Evolutionary conservation across 2,797 vertebrate genomes (phyloP).

Genomic region (Cyprinodon diabolis): DNA sequence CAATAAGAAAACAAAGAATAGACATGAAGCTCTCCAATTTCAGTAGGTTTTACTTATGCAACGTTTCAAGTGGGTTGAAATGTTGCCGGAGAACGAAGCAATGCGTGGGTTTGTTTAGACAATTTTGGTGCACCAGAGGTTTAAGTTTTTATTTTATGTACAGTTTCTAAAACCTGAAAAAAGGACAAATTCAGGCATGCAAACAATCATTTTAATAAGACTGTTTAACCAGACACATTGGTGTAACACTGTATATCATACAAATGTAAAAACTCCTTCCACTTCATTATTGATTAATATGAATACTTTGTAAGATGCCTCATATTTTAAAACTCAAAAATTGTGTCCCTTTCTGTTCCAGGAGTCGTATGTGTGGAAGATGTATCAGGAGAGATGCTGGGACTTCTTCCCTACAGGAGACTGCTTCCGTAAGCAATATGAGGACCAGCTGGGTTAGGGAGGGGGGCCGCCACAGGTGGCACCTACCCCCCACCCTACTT

Average conservation of each 20-base stretch:
- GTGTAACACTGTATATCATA: too few species aligned
- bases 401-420: slow-evolving; percentile 98
- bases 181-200: not conserved
- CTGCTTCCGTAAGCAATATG: slow-evolving; percentile 98
- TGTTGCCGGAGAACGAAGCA: slow-evolving; percentile 58
- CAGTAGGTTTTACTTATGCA: slow-evolving; percentile 58
- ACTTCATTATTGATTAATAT: too few species aligned
- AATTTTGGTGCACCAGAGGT: slow-evolving; percentile 45
- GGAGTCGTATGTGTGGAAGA: slow-evolving; percentile 99
- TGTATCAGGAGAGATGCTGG: slow-evolving; percentile 99
- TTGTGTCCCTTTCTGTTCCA: slow-evolving; percentile 60
- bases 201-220: not conserved
- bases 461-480: slow-evolving; percentile 16
- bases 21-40: slow-evolving; percentile 28
- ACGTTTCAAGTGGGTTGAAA: slow-evolving; percentile 45
- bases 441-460: slow-evolving; percentile 93
- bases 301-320: too few species aligned
- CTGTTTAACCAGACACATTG: not conserved
- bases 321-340: not conserved
- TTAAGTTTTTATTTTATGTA: slow-evolving; percentile 2
- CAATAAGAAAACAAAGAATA: slow-evolving; percentile 7
- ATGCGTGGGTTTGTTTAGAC: slow-evolving; percentile 64
- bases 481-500: slow-evolving; percentile 32
- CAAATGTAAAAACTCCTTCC: too few species aligned
- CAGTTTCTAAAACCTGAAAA: not conserved